Evolutionary conservation across 2,113 vertebrate genomes (phyloP), one percentile per base, ranked within the genome.

Genomic region (Heterotis niloticus): DNA sequence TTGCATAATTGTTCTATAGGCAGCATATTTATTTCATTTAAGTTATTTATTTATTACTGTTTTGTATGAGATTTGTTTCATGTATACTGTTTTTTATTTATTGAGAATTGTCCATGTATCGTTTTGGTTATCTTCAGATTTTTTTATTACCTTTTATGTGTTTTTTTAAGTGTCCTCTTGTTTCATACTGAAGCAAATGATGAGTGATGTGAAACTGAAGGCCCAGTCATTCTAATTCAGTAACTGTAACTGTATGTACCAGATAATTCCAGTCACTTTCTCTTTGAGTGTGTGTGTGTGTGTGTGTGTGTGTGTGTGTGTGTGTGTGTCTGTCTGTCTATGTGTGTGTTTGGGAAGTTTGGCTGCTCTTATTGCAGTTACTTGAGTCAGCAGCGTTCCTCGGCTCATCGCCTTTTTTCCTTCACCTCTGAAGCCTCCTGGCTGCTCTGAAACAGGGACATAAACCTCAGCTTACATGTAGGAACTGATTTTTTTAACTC

Each of bases 1-100:
- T 87, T 88, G 89, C 90, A 89, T 92, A 91, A 91, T 90, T 92
- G 89, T 91, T 69, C 82, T 87, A 89, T 87, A 93, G 87, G 89
- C 90, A 89, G 84, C 89, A 89, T 94, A 94, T 94, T 94, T 93
- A 93, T 94, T 94, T 90, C 86, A 87, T 89, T 85, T 94, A 93
- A 94, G 83, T 93, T 94, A 94, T 93, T 94, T 94, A 94, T 94
- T 94, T 93, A 93, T 94, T 94, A 86, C 64, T 23, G 64, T 87
- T 85, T 87, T 91, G 83, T 90, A 86, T 86, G 89, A 90, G 81
- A 88, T 86, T 89, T 89, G 81, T 88, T 90, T 90, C 80, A 86
- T 84, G 86, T 85, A 89, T 88, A 85, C 85, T 82, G 85, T 86
- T 89, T 74, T 88, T 81, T 93, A 94, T 94, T 93, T 94, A 94